A percentile compares a stretch with the other conserved stretches of the same genome.
Conservation (phyloP, 2,113 vertebrate species). For the Oreochromis spilurus region DNA sequence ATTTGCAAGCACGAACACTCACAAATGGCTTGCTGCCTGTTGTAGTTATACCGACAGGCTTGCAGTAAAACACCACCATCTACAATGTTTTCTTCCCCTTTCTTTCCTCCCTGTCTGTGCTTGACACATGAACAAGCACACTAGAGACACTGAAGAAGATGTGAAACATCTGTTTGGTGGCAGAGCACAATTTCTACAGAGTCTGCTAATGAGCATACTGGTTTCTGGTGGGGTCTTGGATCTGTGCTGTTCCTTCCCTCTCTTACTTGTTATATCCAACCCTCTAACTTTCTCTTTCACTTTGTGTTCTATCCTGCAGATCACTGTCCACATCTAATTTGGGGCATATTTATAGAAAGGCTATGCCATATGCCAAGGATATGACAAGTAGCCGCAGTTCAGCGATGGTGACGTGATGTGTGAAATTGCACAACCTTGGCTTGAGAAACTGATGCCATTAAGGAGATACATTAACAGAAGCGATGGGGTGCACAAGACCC, state of each 20-base stretch:
- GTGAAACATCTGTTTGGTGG: constrained; percentile 51
- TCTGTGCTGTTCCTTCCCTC: constrained; percentile 3
- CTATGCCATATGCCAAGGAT: background rate
- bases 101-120: background rate
- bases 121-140: background rate
- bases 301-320: background rate
- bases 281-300: constrained; percentile 2
- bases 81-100: background rate
- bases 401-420: background rate
- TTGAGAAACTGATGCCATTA: background rate
- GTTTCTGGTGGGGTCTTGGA: constrained; percentile 39
- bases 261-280: constrained; percentile 26
- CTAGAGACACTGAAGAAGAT: background rate
- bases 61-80: background rate
- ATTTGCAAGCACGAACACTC: background rate
- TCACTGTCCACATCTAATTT: constrained; percentile 19
- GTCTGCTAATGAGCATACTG: constrained; percentile 48
- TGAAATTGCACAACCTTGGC: background rate
- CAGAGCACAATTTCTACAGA: constrained; percentile 25
- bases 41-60: background rate
- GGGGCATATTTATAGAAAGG: constrained; percentile 29
- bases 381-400: background rate
- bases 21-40: background rate
- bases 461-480: background rate
- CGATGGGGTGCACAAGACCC: background rate